phyloP scores from a whole-genome alignment of 1,140 invertebrate genomes.

The Laupala kohalensis region DNA sequence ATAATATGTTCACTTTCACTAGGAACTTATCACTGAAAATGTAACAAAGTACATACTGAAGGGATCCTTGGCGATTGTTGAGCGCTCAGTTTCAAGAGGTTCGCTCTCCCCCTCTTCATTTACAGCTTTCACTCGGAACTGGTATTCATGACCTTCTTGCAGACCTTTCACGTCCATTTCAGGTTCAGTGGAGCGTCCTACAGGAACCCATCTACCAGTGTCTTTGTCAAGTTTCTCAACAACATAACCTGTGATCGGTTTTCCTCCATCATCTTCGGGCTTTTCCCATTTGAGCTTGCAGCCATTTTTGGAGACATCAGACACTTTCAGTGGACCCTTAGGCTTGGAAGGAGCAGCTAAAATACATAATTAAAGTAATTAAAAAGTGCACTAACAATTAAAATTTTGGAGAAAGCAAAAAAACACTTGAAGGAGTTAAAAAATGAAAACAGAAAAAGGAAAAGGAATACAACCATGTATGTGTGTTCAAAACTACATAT shows the following conservation, averaged over 20 bases:
- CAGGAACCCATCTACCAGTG: conserved; percentile 87
- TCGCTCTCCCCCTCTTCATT: conserved; percentile 97
- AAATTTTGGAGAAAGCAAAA: background rate
- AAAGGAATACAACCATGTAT: background rate
- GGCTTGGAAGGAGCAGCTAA: conserved; percentile 66
- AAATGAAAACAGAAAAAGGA: conserved; percentile 1
- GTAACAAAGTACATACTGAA: conserved; percentile 46
- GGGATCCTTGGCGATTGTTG: conserved; percentile 85
- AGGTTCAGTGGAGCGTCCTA: conserved; percentile 64
- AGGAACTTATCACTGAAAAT: background rate
- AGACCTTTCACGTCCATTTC: conserved; percentile 86
- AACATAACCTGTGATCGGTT: conserved; percentile 88
- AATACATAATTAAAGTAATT: conserved; percentile 5
- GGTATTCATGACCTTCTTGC: conserved; percentile 86
- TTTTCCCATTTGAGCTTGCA: conserved; percentile 94
- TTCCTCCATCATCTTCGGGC: conserved; percentile 95
- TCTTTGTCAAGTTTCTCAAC: conserved; percentile 92
- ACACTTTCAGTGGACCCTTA: conserved; percentile 81
- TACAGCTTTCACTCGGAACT: conserved; percentile 93
- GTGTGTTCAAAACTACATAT: background rate
- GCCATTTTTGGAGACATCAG: conserved; percentile 80
- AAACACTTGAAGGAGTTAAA: background rate
- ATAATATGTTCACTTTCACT: background rate
- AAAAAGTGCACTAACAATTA: background rate
- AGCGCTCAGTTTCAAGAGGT: conserved; percentile 74